These are phyloP conservation scores for Cenopis cana DNA, from an alignment of 2,888 invertebrate genomes.

Conservation along the genomic window DNA sequence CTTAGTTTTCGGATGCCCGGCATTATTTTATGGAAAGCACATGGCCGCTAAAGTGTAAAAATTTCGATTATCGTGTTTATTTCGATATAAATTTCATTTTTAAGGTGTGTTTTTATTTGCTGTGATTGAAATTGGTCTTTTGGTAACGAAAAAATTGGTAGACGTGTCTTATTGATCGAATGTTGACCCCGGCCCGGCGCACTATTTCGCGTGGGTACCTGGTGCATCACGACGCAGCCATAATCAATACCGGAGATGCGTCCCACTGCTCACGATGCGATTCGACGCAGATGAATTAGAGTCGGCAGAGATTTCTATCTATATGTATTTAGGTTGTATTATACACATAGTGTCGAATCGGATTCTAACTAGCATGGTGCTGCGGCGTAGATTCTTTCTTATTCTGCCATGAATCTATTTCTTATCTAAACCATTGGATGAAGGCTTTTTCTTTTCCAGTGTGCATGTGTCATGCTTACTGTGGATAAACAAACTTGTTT, in stretches of 20 bases:
- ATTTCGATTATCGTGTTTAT: conserved; percentile 21
- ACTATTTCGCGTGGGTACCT: conserved; percentile 44
- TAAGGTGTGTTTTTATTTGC: background rate
- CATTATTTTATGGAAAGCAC: conserved; percentile 71
- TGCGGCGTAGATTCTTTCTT: background rate
- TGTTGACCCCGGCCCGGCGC: conserved; percentile 67
- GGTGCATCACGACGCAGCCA: conserved; percentile 53
- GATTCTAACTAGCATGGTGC: conserved; percentile 19
- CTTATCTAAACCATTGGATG: background rate
- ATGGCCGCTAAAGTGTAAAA: conserved; percentile 57
- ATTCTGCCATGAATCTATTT: background rate
- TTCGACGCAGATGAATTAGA: conserved; percentile 29
- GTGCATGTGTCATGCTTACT: background rate
- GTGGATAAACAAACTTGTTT: conserved; percentile 7
- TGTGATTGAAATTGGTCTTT: background rate
- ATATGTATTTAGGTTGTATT: background rate
- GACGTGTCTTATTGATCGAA: conserved; percentile 63
- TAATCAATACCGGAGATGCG: conserved; percentile 63
- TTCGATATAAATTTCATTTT: background rate
- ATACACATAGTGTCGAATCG: conserved; percentile 12
- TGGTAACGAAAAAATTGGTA: conserved; percentile 37
- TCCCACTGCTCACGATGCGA: conserved; percentile 35
- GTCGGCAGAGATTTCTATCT: background rate
- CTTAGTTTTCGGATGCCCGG: conserved; percentile 75
- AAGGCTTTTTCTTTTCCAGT: background rate